Evolutionary conservation across 2,888 invertebrate genomes (phyloP), one percentile per base, ranked within the genome.

Genomic region (Meiosimyza decipiens): DNA sequence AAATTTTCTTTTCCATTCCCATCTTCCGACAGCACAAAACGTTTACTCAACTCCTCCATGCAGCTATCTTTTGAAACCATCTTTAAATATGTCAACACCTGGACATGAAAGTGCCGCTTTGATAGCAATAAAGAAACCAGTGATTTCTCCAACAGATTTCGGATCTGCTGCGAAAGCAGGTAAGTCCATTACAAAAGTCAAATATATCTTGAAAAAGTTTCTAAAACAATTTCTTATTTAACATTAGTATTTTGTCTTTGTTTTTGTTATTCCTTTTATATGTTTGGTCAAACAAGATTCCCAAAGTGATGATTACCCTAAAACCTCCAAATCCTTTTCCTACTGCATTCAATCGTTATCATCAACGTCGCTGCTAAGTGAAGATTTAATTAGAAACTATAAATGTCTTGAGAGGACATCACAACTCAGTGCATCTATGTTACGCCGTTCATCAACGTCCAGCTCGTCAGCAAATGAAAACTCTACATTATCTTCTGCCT

Each of bases 241-340:
- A 81, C 76, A 57, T 78, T 78, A 82, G 82, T 83, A 78, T 82
- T 83, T 79, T 83, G 81, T 75, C 78, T 82, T 75, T 82, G 81
- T 81, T 83, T 83, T 74, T 83, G 83, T 81, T 81, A 81, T 76
- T 83, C 80, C 77, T 80, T 83, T 79, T 81, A 81, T 76, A 78
- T 83, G 77, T 81, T 82, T 74, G 80, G 80, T 80, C 74, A 79
- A 78, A 79, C 78, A 71, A 82, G 82, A 57, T 69, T 57, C 69
- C 49, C 13, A 50, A 67, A 68, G 63, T 62, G 65, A 69, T 50
- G 63, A 64, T 65, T 28, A 51, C 18, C 51, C 60, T 63, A 47
- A 63, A 15, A 70, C 73, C 71, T 49, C 78, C 40, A 64, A 22
- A 49, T 68, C 72, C 71, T 51, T 22, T 51, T 68, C 71, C 69